Percentiles rank a stretch among this genome's conserved stretches.
These are phyloP conservation scores for Lithophane semibrunnea DNA, from an alignment of 2,888 invertebrate genomes.

Conservation along the genomic window DNA sequence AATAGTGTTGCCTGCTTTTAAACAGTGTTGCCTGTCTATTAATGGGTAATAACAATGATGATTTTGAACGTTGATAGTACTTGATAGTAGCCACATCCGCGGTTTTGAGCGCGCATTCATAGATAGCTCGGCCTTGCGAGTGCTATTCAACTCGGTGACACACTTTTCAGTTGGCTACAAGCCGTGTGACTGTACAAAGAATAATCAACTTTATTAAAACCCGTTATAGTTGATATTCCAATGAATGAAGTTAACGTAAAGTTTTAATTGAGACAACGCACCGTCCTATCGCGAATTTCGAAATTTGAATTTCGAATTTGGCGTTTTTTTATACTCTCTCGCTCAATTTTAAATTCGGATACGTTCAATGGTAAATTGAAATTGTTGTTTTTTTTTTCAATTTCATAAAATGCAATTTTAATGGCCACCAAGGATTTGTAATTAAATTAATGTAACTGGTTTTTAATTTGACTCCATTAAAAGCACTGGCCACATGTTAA, in stretches of 20 bases:
- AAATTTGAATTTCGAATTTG: conserved; percentile 86
- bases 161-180: conserved; percentile 89
- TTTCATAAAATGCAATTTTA: conserved; percentile 19
- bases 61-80: conserved; percentile 67
- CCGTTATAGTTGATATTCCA: conserved; percentile 58
- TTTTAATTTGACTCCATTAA: conserved; percentile 30
- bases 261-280: conserved; percentile 82
- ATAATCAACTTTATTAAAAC: conserved; percentile 74
- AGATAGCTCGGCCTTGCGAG: conserved; percentile 89
- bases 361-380: conserved; percentile 39
- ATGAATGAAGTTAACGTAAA: conserved; percentile 57
- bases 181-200: conserved; percentile 77
- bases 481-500: conserved; percentile 15
- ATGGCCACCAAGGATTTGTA: conserved; percentile 19
- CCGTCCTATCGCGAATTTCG: conserved; percentile 83
- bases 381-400: conserved; percentile 21
- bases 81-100: conserved; percentile 82
- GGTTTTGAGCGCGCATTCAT: conserved; percentile 86
- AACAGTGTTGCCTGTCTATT: conserved; percentile 35
- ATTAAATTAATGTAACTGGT: conserved; percentile 18
- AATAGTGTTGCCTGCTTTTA: conserved; percentile 9
- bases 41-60: conserved; percentile 59
- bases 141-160: conserved; percentile 90
- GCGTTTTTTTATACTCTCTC: conserved; percentile 73
- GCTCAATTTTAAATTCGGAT: conserved; percentile 41